Conservation (phyloP, 2,113 vertebrate genomes). For the Zosterops pallidus region DNA sequence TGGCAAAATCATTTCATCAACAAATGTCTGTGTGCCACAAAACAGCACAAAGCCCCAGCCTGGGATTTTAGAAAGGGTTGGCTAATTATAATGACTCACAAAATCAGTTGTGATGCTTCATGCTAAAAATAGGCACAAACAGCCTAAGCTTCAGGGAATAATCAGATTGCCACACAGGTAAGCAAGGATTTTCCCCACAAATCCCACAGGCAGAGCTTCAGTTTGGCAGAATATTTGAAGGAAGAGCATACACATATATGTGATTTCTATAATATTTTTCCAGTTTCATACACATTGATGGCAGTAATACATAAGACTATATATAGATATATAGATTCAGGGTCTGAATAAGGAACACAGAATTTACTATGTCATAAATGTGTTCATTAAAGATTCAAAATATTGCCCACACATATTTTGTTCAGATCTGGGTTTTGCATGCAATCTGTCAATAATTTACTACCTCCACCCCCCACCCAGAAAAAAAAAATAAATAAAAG, state of each 20-base stretch:
- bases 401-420: neutral
- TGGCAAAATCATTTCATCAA: neutral
- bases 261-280: neutral
- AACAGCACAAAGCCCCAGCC: neutral
- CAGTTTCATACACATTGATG: neutral
- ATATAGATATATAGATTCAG: neutral
- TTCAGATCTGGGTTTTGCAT: neutral
- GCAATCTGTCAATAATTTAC: neutral
- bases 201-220: neutral
- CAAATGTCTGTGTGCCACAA: neutral
- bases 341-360: neutral
- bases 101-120: conserved; percentile 19
- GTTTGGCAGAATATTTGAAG: neutral
- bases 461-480: too few relatives aligned
- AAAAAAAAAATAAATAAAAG: neutral
- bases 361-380: neutral
- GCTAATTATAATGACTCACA: conserved; percentile 18
- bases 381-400: neutral
- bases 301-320: neutral
- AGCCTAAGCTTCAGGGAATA: conserved; percentile 37
- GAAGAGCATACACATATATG: neutral
- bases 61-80: neutral
- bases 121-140: conserved; percentile 46
- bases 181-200: neutral
- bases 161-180: conserved; percentile 14